Evolutionary conservation across 2,888 invertebrate genomes (phyloP).

Genomic region (Parascotia fuliginaria): DNA sequence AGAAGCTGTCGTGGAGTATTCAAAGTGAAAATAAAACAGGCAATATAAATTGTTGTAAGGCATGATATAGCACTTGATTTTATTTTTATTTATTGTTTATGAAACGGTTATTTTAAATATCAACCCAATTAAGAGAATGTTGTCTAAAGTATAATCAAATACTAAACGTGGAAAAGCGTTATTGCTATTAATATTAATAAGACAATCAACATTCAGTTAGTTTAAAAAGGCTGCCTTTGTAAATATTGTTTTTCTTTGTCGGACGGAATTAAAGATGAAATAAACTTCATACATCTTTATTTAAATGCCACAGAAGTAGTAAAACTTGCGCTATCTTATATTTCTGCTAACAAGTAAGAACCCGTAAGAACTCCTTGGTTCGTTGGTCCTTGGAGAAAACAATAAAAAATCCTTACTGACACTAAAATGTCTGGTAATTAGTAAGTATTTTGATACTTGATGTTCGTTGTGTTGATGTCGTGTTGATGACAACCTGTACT

Average conservation of each 20-base stretch:
- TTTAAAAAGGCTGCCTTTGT: constrained; percentile 6
- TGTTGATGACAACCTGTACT: too few relatives aligned
- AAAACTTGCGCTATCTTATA: too few relatives aligned
- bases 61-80: neutral
- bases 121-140: neutral
- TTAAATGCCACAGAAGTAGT: constrained; percentile 16
- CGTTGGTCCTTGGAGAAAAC: too few relatives aligned
- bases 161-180: neutral
- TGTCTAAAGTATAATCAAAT: neutral
- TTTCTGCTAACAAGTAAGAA: too few relatives aligned
- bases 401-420: too few relatives aligned
- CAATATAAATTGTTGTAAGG: neutral
- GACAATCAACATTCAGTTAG: constrained; percentile 8
- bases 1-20: neutral
- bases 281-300: constrained; percentile 1
- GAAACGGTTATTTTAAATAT: too few relatives aligned
- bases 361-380: too few relatives aligned
- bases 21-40: neutral
- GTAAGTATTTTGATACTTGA: too few relatives aligned
- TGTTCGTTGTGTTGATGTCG: too few relatives aligned
- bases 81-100: neutral
- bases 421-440: too few relatives aligned
- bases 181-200: neutral
- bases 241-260: constrained; percentile 9
- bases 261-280: constrained; percentile 14